Base-by-base conservation (phyloP, 2,113 vertebrate species). In the Grammomys dolichurus region DNA sequence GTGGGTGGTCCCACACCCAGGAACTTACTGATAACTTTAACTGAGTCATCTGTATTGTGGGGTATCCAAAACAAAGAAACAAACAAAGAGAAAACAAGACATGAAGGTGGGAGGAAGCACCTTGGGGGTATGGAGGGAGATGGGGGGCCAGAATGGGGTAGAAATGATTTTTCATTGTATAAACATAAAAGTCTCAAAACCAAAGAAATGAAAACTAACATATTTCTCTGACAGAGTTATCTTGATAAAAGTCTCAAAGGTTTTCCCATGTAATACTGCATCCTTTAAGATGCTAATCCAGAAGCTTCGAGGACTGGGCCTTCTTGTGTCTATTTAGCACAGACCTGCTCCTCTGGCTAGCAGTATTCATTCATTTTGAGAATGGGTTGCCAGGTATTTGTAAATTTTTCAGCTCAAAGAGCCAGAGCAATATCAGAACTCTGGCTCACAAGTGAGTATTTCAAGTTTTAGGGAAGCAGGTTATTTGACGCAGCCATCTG, bases 281-380 rank as follows among this genome's bases (percentile, higher is more conserved):
- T 69, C 81, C 89, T 96, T 95, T 95, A 90, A 97, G 97, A 88
- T 92, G 96, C 82, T 96, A 97, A 97, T 89, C 95, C 73, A 96
- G 70, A 48, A 95, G 51, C 26, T 96, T 77, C n/a, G 51, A 97
- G 46, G 93, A 60, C 65, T 89, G 58, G 14, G 46, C 56, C 75
- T 78, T 77, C 91, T 96, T 69, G 16, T 33, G 92, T 91, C 75
- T 87, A 93, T 90, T 77, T 78, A 94, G 78, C 81, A 90, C 0
- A 24, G 94, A 58, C 40, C 87, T 87, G 0, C 72, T 86, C 97
- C 6, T 51, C 48, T 56, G 5, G 20, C 69, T 20, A 67, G 36
- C 26, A 33, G 4, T 90, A 75, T 73, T 36, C 86, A 93, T 91
- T 88, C 11, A 3, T 80, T 91, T 80, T 67, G 69, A 94, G 81